Evolutionary conservation across 1,140 invertebrate species (phyloP).

Genomic region (Matsumurasca onukii): DNA sequence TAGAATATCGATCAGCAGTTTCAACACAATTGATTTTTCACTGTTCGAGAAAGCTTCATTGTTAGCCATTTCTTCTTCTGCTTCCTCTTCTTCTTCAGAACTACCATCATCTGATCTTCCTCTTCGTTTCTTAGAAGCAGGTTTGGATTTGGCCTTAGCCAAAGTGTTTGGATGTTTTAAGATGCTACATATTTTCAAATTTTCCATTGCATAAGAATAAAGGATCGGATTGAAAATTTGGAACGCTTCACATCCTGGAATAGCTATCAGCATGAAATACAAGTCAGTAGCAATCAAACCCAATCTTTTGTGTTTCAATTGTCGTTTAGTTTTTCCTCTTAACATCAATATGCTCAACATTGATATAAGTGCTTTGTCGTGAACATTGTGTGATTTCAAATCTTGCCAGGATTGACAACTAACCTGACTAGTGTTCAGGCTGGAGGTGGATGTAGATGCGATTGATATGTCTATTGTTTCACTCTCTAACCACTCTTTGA

Average conservation of each 20-base stretch:
- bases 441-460: not conserved
- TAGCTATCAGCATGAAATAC: constrained; percentile 52
- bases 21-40: constrained; percentile 6
- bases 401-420: constrained; percentile 52
- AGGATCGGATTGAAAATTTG: constrained; percentile 59
- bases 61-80: constrained; percentile 30
- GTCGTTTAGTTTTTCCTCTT: constrained; percentile 48
- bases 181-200: constrained; percentile 48
- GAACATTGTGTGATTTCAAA: constrained; percentile 51
- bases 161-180: constrained; percentile 42
- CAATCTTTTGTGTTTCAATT: constrained; percentile 46
- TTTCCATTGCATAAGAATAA: constrained; percentile 53
- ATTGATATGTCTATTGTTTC: not conserved
- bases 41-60: not conserved
- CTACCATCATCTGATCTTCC: constrained; percentile 40
- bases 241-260: constrained; percentile 58
- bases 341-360: constrained; percentile 55
- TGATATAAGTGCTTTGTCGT: constrained; percentile 52
- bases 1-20: constrained; percentile 47
- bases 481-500: constrained; percentile 45
- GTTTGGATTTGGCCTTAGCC: constrained; percentile 33
- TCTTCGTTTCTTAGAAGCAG: constrained; percentile 37
- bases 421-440: constrained; percentile 37
- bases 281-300: constrained; percentile 51
- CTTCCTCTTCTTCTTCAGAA: constrained; percentile 44